A percentile compares a stretch with the other conserved stretches of the same genome.
Evolutionary conservation across 2,113 vertebrate genomes (phyloP).

Genomic region (Brachyhypopomus occidentalis): DNA sequence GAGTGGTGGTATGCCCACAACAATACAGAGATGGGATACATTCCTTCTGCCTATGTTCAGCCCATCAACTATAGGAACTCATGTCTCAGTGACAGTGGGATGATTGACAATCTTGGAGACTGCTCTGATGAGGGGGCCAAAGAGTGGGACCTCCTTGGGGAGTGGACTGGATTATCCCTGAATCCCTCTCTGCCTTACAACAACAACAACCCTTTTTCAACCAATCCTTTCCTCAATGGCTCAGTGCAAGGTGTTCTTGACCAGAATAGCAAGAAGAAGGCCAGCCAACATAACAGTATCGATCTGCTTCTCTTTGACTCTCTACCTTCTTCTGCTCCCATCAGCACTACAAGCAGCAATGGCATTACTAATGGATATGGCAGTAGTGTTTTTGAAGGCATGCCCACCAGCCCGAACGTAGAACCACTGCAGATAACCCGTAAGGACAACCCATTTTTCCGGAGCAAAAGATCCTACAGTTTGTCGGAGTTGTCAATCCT

Average conservation of each 20-base stretch:
- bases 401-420: constrained; percentile 61
- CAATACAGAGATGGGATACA: constrained; percentile 96
- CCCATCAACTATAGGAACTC: constrained; percentile 83
- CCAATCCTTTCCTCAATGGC: constrained; percentile 83
- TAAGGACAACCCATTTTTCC: constrained; percentile 89
- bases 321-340: constrained; percentile 58
- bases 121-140: constrained; percentile 80
- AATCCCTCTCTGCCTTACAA: constrained; percentile 66
- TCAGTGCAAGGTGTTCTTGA: constrained; percentile 49
- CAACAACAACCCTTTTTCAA: constrained; percentile 81
- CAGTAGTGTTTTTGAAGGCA: constrained; percentile 73
- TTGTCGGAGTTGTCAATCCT: constrained; percentile 91
- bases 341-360: constrained; percentile 45
- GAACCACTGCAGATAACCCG: constrained; percentile 65
- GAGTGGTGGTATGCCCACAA: constrained; percentile 99
- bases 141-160: constrained; percentile 85
- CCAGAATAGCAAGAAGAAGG: constrained; percentile 64
- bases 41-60: constrained; percentile 91
- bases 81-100: constrained; percentile 88
- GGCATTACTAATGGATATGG: constrained; percentile 70
- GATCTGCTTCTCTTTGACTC: constrained; percentile 86
- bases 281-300: constrained; percentile 60
- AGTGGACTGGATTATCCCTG: constrained; percentile 72
- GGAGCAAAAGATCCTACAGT: constrained; percentile 95
- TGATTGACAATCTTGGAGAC: constrained; percentile 89